Base-by-base conservation (phyloP, 2,888 invertebrate species). In the Megalurothrips usitatus region DNA sequence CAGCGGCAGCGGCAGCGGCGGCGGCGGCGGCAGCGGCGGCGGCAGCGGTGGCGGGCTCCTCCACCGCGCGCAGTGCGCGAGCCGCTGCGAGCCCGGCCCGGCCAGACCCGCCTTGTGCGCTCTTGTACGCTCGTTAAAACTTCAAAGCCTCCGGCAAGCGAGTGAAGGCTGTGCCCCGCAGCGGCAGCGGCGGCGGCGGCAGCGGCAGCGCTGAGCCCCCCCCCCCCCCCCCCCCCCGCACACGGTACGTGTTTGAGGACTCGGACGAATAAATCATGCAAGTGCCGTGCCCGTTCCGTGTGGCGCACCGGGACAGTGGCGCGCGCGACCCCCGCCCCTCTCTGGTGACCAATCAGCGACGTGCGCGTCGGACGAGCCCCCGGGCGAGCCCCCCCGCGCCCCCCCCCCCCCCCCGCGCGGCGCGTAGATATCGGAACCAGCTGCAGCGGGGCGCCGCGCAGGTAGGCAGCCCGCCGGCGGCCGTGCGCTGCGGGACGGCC, bases 181-280 rank as follows among this genome's bases (percentile, higher is more conserved):
- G 68, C 68, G 23, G 68, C 23, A 9, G 26, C 26, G 17, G 58
- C 2, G 17, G 12, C 17, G 34, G 34, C 34, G 34, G 34, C 34
- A 6, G 34, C 34, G 34, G 34, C 34, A 6, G 12, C 58, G 58
- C 26, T 26, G n/a, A 17, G 9, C 63, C 63, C 63, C 68, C 9
- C 68, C 68, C 68, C 63, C 63, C 63, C 63, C n/a, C 63, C 63
- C 63, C 10, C 14, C 68, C 26, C 26, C 12, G 68, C 26, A 26
- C 68, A 75, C 68, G 68, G 68, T 23, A 75, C 68, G 68, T 75
- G 68, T 75, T 75, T 75, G 68, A 75, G 68, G 68, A 75, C 68
- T 75, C 26, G 68, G 68, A 75, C 68, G 68, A 75, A 75, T 75
- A 75, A 75, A 75, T 75, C 68, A 75, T 75, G 68, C 68, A 75